Evolutionary conservation across 2,113 vertebrate genomes (phyloP).

Genomic region (Leptobrachium ailaonicum): DNA sequence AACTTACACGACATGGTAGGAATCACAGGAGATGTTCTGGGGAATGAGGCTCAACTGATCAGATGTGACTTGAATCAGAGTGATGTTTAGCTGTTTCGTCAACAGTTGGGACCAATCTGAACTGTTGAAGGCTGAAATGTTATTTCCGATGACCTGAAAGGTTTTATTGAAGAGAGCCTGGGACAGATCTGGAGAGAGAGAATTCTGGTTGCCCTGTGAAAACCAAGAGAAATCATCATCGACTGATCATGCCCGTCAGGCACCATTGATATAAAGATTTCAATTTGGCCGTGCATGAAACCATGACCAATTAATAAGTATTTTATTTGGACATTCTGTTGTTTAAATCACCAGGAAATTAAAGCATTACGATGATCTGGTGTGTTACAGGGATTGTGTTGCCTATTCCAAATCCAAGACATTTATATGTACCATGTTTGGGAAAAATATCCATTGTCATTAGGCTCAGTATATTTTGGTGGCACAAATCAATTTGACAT

Average conservation of each 20-base stretch:
- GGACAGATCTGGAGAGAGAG: not conserved
- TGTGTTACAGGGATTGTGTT: too few relatives aligned
- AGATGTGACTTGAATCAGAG: not conserved
- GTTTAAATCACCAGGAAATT: too few relatives aligned
- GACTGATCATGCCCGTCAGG: not conserved
- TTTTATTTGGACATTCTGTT: too few relatives aligned
- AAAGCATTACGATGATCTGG: too few relatives aligned
- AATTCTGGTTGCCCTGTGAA: conserved; percentile 5
- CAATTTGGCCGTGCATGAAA: too few relatives aligned
- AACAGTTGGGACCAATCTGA: conserved; percentile 14
- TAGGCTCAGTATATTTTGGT: too few relatives aligned
- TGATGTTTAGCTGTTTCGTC: not conserved
- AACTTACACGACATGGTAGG: conserved; percentile 19
- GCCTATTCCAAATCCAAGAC: too few relatives aligned
- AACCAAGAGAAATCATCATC: not conserved
- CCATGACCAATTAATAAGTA: too few relatives aligned
- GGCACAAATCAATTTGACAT: too few relatives aligned
- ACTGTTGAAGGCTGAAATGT: not conserved
- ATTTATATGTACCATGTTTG: too few relatives aligned
- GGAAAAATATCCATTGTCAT: too few relatives aligned
- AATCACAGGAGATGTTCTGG: not conserved
- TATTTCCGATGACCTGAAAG: not conserved
- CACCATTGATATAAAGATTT: not conserved
- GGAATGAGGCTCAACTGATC: conserved; percentile 17
- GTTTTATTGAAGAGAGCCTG: conserved; percentile 7